Base-by-base conservation (phyloP, 2,113 vertebrate species). In the Lichenostomus cassidix region DNA sequence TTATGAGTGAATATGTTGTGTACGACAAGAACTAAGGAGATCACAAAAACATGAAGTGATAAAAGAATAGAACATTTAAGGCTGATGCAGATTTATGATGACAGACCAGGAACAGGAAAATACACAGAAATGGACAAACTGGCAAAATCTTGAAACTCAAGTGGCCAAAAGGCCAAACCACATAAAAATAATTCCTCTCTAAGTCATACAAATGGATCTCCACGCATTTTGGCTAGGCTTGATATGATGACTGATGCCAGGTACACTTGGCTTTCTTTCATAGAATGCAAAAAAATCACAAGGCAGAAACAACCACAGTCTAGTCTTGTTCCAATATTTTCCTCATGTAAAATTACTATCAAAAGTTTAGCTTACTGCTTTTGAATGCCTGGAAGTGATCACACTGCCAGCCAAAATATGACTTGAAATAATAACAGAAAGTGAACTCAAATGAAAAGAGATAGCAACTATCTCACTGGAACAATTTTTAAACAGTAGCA, bases 1-100 rank as follows among this genome's bases (percentile, higher is more conserved):
- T 79, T 39, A 35, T 7, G 6, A 75, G 28, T 21, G 29, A 78
- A 68, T 15, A 37, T 22, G 31, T n/a, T 60, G 27, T 5, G 24
- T 3, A 69, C 11, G 19, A 44, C 93, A 85, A 80, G 98, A 97
- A 80, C 97, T 97, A 94, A 58, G 44, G 46, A 93, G 15, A 81
- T 25, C 2, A 18, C 37, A 74, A 60, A 92, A 47, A 13, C 10
- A 29, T 3, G 7, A 80, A 52, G 27, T 37, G 5, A 71, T 60
- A 65, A 15, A 46, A 58, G 37, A 65, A 62, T 3, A 9, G 23
- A 79, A 50, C 41, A 63, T 29, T 42, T 69, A 77, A 76, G 42
- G 39, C 12, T 0, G 2, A 69, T 20, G 37, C 25, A 76, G 31
- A 74, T 33, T 74, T 55, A 65, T 18, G 27, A 28, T 18, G 39